Evolutionary conservation across 2,888 invertebrate genomes (phyloP).

Genomic region (Zaprionus bogoriensis): DNA sequence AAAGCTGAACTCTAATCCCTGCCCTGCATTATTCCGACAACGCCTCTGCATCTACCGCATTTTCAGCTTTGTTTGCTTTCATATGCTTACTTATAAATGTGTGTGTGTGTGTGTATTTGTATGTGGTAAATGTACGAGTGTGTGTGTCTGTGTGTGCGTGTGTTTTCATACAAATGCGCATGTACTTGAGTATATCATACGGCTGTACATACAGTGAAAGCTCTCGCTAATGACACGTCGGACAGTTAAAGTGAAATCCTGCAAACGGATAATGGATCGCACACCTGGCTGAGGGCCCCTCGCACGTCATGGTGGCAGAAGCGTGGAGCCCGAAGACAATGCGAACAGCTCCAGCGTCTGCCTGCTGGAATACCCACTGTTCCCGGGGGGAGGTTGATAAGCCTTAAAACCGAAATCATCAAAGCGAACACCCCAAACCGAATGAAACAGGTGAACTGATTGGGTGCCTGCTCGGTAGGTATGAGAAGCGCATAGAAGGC

Average conservation of each 20-base stretch:
- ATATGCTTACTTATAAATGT: slow-evolving; percentile 73
- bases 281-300: slow-evolving; percentile 8
- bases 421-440: slow-evolving; percentile 55
- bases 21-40: slow-evolving; percentile 2
- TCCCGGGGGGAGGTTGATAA: slow-evolving; percentile 60
- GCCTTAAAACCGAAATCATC: slow-evolving; percentile 71
- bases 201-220: slow-evolving; percentile 69
- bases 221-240: slow-evolving; percentile 48
- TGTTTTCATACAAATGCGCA: slow-evolving; percentile 66
- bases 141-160: slow-evolving; percentile 32
- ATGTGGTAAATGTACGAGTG: slow-evolving; percentile 36
- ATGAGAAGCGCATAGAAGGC: slow-evolving; percentile 70
- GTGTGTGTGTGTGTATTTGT: slow-evolving; percentile 38
- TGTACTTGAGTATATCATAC: slow-evolving; percentile 68
- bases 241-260: slow-evolving; percentile 24
- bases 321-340: neutral
- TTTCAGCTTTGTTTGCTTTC: slow-evolving; percentile 78
- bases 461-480: slow-evolving; percentile 22
- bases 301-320: neutral
- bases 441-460: slow-evolving; percentile 22
- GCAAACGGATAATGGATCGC: slow-evolving; percentile 31
- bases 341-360: neutral
- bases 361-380: slow-evolving; percentile 32
- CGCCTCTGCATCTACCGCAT: slow-evolving; percentile 69
- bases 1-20: neutral